Evolutionary conservation across 1,140 invertebrate species (phyloP).

Genomic region (Nilaparvata lugens): DNA sequence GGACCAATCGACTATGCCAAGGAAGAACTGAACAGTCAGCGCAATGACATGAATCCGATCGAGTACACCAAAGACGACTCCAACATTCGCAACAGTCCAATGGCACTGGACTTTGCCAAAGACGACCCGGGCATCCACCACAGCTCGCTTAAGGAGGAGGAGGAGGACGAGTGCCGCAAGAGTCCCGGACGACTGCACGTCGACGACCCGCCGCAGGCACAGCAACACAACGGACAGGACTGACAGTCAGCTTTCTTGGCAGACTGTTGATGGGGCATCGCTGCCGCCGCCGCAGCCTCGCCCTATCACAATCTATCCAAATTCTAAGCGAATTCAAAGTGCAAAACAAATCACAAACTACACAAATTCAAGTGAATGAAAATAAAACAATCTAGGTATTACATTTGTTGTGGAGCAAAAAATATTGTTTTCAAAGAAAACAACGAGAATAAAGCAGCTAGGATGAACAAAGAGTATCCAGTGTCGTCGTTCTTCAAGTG

Average conservation of each 20-base stretch:
- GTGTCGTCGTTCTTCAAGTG: not conserved
- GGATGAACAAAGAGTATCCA: slow-evolving; percentile 16
- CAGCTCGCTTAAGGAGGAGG: slow-evolving; percentile 17
- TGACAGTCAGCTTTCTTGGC: slow-evolving; percentile 14
- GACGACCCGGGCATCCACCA: slow-evolving; percentile 19
- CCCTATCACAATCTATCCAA: not conserved
- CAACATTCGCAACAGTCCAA: slow-evolving; percentile 16
- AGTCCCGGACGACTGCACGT: not conserved
- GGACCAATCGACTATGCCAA: slow-evolving; percentile 16
- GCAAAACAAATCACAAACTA: not conserved
- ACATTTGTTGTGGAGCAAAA: slow-evolving; percentile 7
- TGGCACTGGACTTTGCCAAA: slow-evolving; percentile 23
- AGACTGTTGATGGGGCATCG: slow-evolving; percentile 12
- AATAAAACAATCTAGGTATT: too few species aligned
- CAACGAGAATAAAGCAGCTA: slow-evolving; percentile 13
- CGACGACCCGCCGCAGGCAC: not conserved
- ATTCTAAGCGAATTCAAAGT: too few species aligned
- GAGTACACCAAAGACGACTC: slow-evolving; percentile 23
- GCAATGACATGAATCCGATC: slow-evolving; percentile 11
- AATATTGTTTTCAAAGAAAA: not conserved
- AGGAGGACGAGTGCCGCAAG: not conserved
- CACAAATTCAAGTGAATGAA: too few species aligned
- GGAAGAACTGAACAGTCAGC: slow-evolving; percentile 13
- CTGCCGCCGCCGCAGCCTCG: slow-evolving; percentile 5
- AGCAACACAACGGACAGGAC: slow-evolving; percentile 21